Evolutionary conservation across 2,113 vertebrate species (phyloP).

Genomic region (Polypterus senegalus): DNA sequence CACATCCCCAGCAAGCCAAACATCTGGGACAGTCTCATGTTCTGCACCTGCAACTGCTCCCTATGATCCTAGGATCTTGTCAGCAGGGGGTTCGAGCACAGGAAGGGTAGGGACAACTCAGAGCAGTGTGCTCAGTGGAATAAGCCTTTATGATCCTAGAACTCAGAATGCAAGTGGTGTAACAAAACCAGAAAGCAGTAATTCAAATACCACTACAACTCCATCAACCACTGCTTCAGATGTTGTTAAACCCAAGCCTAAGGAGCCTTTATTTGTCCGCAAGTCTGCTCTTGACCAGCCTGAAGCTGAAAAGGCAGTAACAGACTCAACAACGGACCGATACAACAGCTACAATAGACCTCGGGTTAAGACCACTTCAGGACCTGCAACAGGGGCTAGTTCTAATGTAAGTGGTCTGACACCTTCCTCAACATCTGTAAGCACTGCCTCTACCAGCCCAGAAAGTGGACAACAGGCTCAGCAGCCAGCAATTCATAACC

Average conservation of each 20-base stretch:
- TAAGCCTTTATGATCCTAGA: conserved; percentile 81
- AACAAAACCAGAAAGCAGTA: conserved; percentile 32
- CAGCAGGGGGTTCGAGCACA: conserved; percentile 52
- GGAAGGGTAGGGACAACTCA: conserved; percentile 38
- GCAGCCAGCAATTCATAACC: conserved; percentile 62
- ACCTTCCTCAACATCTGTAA: not conserved
- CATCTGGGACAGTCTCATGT: conserved; percentile 12
- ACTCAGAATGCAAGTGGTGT: conserved; percentile 43
- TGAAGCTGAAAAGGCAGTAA: conserved; percentile 44
- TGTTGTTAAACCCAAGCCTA: conserved; percentile 43
- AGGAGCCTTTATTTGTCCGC: conserved; percentile 74
- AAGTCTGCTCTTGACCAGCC: conserved; percentile 77
- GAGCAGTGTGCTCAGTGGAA: conserved; percentile 73
- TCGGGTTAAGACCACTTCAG: conserved; percentile 52
- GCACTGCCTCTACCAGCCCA: not conserved
- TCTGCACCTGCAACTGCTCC: conserved; percentile 57
- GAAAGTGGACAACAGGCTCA: conserved; percentile 24
- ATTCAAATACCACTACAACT: conserved; percentile 22
- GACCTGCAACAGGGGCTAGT: conserved; percentile 28
- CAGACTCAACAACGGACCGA: conserved; percentile 52
- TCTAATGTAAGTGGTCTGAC: not conserved
- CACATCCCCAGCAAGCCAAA: conserved; percentile 21
- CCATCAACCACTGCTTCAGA: conserved; percentile 35
- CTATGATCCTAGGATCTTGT: conserved; percentile 73
- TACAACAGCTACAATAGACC: conserved; percentile 91